Base-by-base conservation (phyloP, 2,113 vertebrate genomes). In the Candoia aspera region DNA sequence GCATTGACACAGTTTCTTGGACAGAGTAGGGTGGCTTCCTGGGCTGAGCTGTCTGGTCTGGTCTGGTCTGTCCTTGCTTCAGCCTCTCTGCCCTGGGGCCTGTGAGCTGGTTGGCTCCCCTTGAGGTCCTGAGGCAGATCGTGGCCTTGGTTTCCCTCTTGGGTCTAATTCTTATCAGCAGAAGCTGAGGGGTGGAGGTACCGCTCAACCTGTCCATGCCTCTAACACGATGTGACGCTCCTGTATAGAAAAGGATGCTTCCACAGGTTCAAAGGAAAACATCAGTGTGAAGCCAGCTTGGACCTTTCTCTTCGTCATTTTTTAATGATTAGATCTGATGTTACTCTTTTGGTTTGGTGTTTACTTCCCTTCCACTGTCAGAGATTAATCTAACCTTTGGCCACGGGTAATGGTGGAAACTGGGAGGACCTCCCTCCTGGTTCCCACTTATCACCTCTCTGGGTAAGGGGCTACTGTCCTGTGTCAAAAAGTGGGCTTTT, bases 401-500 rank as follows among this genome's bases (percentile, higher is more conserved):
- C 33, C 68, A 79, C 0, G 6, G 33, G 17, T 8, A 9, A 9
- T 21, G 33, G 15, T 37, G 33, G 68, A 13, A 2, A 11, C 9
- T 73, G n/a, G n/a, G 33, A 49, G 49, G 49, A 49, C 49, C 6
- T 6, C 49, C 49, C 49, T 49, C 4, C 49, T 49, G 49, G 49
- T 54, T 55, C 21, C 53, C 9, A 4, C 49, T 6, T 5, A 26
- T 4, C 5, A 0, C 33, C 17, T 15, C n/a, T 1, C 57, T 60
- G 68, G 37, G 42, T 11, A 2, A 46, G 73, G 59, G 59, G 12
- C 26, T 57, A 21, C 83, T 24, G 4, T 13, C 1, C 11, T 10
- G 9, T 23, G 26, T 54, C 9, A n/a, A 37, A 24, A 12, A 73
- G 90, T 9, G 73, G 73, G 0, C 94, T 95, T 94, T 3, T 93